These are phyloP conservation scores for Polydrusus pterygomalis DNA, from an alignment of 2,888 invertebrate genomes.

Conservation along the genomic window DNA sequence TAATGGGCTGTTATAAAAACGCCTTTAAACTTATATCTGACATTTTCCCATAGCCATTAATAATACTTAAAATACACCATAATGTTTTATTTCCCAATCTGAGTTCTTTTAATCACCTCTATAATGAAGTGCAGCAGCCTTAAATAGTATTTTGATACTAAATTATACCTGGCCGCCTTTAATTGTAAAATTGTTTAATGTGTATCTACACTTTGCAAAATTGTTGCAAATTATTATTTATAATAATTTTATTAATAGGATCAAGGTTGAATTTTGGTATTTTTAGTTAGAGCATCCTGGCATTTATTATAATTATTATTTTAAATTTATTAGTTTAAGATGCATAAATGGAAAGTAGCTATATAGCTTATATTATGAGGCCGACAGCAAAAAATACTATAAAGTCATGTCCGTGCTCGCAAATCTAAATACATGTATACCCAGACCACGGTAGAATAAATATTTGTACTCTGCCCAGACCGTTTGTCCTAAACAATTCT, in stretches of 20 bases:
- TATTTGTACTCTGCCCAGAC: too few species aligned
- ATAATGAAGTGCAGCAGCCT: neutral
- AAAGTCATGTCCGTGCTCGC: too few species aligned
- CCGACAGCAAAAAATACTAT: too few species aligned
- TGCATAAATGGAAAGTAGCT: too few species aligned
- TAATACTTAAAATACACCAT: neutral
- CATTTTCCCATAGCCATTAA: neutral
- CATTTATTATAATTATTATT: slow-evolving; percentile 4
- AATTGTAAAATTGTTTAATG: neutral
- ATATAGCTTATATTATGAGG: too few species aligned
- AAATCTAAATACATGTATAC: too few species aligned
- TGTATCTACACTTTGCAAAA: slow-evolving; percentile 5
- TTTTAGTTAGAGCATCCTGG: neutral
- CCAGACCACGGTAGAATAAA: too few species aligned
- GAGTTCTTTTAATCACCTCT: neutral
- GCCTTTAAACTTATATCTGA: slow-evolving; percentile 6
- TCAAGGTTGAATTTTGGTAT: slow-evolving; percentile 15
- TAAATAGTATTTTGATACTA: slow-evolving; percentile 8
- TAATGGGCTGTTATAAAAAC: slow-evolving; percentile 10
- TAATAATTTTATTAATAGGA: slow-evolving; percentile 17
- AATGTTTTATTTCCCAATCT: slow-evolving; percentile 10
- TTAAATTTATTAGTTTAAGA: neutral
- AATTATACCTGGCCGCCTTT: neutral
- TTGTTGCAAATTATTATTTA: slow-evolving; percentile 12
- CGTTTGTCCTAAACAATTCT: too few species aligned